Evolutionary conservation across 2,113 vertebrate species (phyloP), one percentile per base, ranked within the genome.

Genomic region (Bufo bufo): DNA sequence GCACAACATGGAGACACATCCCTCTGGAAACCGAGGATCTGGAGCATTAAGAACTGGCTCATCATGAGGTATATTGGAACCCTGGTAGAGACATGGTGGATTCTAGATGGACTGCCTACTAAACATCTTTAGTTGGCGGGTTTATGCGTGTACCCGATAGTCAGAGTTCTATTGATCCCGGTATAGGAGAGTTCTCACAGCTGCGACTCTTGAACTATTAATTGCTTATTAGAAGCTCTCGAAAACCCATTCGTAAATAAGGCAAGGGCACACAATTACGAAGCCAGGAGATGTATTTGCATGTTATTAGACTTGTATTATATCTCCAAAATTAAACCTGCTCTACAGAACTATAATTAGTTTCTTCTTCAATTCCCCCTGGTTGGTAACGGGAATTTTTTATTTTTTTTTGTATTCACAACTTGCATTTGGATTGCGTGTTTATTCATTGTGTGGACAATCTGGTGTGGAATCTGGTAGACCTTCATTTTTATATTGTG

Each of bases 231-330:
- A 3, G 83, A 56, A 77, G 47, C 74, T 77, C 59, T 78, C 14
- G 33, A 78, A 86, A 72, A 86, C 43, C 16, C 45, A 86, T 78
- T 50, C 59, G 65, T 66, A 86, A 86, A 86, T 78, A 78, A 65
- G 66, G 20, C 58, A 23, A 85, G 23, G 43, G 16, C 33, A 10
- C 54, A 23, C 23, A 75, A 77, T 77, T 75, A 75, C 54, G 45
- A 33, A 45, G 71, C 54, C 56, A 85, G 14, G 45, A 86, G 74
- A 65, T 75, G 58, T 75, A 75, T 59, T 59, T 71, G 59, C 58
- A 33, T 78, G 75, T 45, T 45, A 63, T 65, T 78, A 77, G 43
- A 65, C n/a, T 54, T 33, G 77, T 80, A 56, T 80, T 47, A 81
- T 61, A 81, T 81, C 58, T 4, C 58, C 58, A 63, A 43, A 82